Conservation (phyloP, 2,797 vertebrate genomes). For the Cirrhinus mrigala region DNA sequence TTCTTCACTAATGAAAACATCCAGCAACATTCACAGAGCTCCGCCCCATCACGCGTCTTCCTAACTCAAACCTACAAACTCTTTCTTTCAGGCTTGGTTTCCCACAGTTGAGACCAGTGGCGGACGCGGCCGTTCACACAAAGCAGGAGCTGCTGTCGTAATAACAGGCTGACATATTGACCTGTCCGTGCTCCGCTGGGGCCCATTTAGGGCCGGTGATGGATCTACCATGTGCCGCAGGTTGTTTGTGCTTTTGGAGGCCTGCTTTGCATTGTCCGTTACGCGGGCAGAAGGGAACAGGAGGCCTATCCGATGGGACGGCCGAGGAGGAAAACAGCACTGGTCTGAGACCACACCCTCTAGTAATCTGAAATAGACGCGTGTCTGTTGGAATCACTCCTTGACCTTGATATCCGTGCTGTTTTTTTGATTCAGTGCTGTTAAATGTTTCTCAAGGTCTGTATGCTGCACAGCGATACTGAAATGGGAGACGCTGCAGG, state of each 20-base stretch:
- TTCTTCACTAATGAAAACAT: conserved; percentile 13
- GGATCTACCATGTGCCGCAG: conserved; percentile 82
- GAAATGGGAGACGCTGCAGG: conserved; percentile 3
- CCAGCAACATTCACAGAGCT: conserved; percentile 7
- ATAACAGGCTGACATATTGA: conserved; percentile 67
- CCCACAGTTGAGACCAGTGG: conserved; percentile 49
- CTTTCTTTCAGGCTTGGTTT: conserved; percentile 49
- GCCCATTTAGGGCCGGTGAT: conserved; percentile 77
- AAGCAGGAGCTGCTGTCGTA: conserved; percentile 68
- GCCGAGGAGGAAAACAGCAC: conserved; percentile 75
- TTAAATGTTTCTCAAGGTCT: conserved; percentile 9
- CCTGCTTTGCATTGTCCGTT: conserved; percentile 67
- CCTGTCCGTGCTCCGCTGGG: conserved; percentile 70
- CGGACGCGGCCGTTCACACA: conserved; percentile 64
- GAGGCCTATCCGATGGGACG: conserved; percentile 82
- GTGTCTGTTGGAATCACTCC: conserved; percentile 11
- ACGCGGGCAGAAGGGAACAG: conserved; percentile 74
- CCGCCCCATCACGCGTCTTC: not conserved
- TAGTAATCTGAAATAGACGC: conserved; percentile 32
- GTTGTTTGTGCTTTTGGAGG: conserved; percentile 66
- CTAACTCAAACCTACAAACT: conserved; percentile 29
- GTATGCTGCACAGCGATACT: not conserved
- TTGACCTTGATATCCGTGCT: not conserved
- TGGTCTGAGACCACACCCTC: conserved; percentile 33
- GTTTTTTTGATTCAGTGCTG: conserved; percentile 5